Evolutionary conservation across 2,113 vertebrate genomes (phyloP), one percentile per base, ranked within the genome.

Genomic region (Arothron firmamentum): DNA sequence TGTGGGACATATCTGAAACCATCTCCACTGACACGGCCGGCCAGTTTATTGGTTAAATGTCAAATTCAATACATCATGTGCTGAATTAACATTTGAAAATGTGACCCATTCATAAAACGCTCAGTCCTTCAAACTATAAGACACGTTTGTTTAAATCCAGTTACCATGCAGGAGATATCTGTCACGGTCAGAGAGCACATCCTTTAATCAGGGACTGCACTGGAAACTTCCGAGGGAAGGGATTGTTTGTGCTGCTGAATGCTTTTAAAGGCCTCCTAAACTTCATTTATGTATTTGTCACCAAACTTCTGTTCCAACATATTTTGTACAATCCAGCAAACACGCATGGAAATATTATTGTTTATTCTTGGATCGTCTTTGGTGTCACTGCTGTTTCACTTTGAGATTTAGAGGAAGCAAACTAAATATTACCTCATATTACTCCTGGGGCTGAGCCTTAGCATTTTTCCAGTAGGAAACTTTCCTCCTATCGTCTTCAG

Each of bases 81-180:
- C 56, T 56, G 41, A 65, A 61, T 58, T 66, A 73, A 62, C 62
- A 64, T 60, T 56, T 56, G 31, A n/a, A 51, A 73, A 70, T 28
- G 10, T 14, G 23, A 17, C 14, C 17, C 48, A 62, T 74, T 14
- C 52, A 41, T 46, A n/a, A 52, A 13, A 52, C 4, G 6, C 51
- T 53, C 31, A 56, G 19, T 23, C 48, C 28, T 75, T 57, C 12
- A 13, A 1, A 38, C 69, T 48, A 52, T 31, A 8, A 47, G 41
- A 28, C 13, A 2, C 15, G 62, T 68, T 47, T 16, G 48, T 82
- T 66, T 68, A 57, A 65, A 67, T 60, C 41, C 49, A 48, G 50
- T 47, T 17, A 18, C 52, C 23, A 17, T 9, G 46, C 18, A 9
- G 17, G 10, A 38, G 34, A 38, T 38, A 12, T 12, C 1, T 12